Evolutionary conservation across 2,797 vertebrate genomes (phyloP).

Genomic region (Onychomys arenicola): DNA sequence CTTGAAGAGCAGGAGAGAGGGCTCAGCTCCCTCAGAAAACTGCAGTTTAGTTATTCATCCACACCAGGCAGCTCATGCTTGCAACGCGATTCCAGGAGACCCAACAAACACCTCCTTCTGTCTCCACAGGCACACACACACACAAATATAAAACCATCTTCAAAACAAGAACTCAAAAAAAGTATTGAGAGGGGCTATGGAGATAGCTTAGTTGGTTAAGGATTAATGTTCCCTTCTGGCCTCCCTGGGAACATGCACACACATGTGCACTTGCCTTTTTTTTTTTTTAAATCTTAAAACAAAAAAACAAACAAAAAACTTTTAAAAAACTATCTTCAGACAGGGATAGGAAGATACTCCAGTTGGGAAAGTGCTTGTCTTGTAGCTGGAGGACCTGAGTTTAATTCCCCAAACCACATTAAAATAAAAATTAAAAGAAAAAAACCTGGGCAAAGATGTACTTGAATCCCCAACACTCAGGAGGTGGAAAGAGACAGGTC

Average conservation of each 20-base stretch:
- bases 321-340: background rate
- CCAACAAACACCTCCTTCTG: background rate
- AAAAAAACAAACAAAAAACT: too few relatives aligned
- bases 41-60: background rate
- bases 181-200: background rate
- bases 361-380: background rate
- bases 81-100: background rate
- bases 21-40: background rate
- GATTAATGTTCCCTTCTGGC: background rate
- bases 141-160: background rate
- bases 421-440: background rate
- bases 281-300: too few relatives aligned
- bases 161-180: background rate
- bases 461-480: background rate
- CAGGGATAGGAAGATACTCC: background rate
- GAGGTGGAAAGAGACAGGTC: background rate
- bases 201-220: background rate
- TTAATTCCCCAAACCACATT: background rate
- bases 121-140: background rate
- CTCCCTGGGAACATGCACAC: background rate
- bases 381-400: background rate
- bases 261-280: too few relatives aligned
- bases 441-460: background rate
- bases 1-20: too few relatives aligned
- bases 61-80: background rate